Evolutionary conservation across 2,888 invertebrate genomes (phyloP), one percentile per base, ranked within the genome.

Genomic region (Flexamia atlantica): DNA sequence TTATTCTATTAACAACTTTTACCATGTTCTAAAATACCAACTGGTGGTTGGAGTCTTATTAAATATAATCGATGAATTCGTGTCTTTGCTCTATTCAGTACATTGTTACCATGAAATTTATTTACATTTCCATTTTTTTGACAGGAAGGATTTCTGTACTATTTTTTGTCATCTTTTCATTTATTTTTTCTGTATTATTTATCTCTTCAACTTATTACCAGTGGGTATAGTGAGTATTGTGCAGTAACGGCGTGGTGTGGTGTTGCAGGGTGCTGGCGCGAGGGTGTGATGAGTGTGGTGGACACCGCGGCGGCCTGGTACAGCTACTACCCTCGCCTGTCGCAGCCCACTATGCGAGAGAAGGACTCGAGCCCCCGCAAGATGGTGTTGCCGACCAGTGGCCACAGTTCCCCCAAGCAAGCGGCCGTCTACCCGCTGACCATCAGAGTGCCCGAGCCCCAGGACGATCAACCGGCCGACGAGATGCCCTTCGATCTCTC

Each of bases 301-400:
- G 94, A 94, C 91, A 92, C 93, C 91, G 92, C 93, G 91, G 92
- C 90, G 87, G 90, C 91, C 88, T 91, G 91, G 91, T 91, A 88
- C 88, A 88, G 88, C 89, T 90, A 90, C 90, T 91, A 89, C 90
- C 91, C 89, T 89, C 91, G 89, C 90, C 84, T 86, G 85, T 83
- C 86, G 76, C 82, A 91, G 91, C 92, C 93, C 93, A 95, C 93
- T 90, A 95, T 95, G 95, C 94, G 97, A 93, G 97, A 97, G 93
- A 97, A 97, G 92, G 96, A 97, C 93, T 95, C 96, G 90, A 96
- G 96, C 90, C 97, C 97, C 90, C 94, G 96, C 91, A 97, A 97
- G 93, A 96, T 96, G 95, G 92, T 95, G 90, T 90, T 91, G 82
- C 92, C 88, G 30, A 84, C 87, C 89, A 91, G 90, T 87, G 93